Percentiles rank a stretch among this genome's conserved stretches.
phyloP scores from a whole-genome alignment of 35 echinoderm and acorn worm species.

The Ophioderma brevispina region DNA sequence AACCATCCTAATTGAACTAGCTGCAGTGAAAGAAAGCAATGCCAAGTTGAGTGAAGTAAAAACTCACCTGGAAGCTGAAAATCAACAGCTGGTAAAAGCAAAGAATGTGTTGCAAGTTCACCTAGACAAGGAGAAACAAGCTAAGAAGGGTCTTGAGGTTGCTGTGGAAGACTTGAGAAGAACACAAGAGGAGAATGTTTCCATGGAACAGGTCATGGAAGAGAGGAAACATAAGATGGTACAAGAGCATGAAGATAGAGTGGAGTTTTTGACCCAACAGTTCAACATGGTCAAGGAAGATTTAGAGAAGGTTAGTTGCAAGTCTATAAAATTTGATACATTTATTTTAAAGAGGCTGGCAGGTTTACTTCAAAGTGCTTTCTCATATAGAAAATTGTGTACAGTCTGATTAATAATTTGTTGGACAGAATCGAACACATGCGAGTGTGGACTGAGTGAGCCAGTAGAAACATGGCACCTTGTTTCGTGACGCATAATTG shows the following conservation, averaged over 20 bases:
- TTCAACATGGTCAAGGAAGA: conserved; percentile 78
- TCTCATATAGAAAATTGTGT: no score
- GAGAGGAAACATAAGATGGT: conserved; percentile 69
- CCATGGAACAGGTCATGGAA: conserved; percentile 70
- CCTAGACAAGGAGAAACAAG: conserved; percentile 35
- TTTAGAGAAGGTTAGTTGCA: conserved; percentile 39
- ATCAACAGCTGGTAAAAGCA: conserved; percentile 41
- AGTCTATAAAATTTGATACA: no score
- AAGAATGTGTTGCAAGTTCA: conserved; percentile 38
- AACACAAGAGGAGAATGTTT: conserved; percentile 59
- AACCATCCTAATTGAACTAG: not conserved
- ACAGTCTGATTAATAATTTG: no score
- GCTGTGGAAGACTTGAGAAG: conserved; percentile 59
- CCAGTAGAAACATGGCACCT: no score
- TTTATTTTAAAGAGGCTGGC: no score
- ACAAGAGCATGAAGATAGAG: conserved; percentile 87
- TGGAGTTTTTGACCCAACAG: conserved; percentile 90
- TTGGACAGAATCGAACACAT: no score
- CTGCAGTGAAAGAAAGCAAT: conserved; percentile 19
- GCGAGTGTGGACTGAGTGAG: no score
- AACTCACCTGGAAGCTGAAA: conserved; percentile 30
- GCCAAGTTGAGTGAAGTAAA: conserved; percentile 1
- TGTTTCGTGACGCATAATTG: no score
- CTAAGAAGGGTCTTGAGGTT: conserved; percentile 49
- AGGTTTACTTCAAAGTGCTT: no score